Percentiles rank a stretch among this genome's conserved stretches.
These are phyloP conservation scores for Rhynchophorus ferrugineus DNA, from an alignment of 1,140 invertebrate species.

Conservation along the genomic window DNA sequence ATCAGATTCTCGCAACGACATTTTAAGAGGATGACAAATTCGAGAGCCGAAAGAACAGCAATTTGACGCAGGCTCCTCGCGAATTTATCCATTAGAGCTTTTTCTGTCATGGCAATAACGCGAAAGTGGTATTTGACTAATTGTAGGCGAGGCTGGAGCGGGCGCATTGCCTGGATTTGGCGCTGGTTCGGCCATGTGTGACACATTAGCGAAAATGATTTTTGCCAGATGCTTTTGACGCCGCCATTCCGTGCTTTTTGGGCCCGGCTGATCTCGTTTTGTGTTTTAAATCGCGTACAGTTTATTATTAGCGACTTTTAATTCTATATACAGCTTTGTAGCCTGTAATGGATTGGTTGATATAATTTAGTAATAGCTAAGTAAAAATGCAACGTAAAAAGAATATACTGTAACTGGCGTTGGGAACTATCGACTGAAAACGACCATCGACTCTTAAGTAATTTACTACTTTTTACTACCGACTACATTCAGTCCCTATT, in stretches of 20 bases:
- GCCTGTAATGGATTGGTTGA: no score
- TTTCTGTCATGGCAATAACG: conserved; percentile 18
- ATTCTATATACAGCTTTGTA: no score
- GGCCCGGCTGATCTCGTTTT: no score
- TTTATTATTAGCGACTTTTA: no score
- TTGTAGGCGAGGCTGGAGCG: conserved; percentile 11
- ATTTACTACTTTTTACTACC: no score
- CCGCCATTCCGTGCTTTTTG: conserved; percentile 2
- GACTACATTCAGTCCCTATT: no score
- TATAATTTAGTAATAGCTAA: no score
- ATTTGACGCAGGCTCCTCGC: conserved; percentile 18
- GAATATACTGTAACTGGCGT: no score
- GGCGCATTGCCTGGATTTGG: conserved; percentile 15
- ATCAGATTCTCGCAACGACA: conserved; percentile 19
- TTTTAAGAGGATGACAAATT: conserved; percentile 22
- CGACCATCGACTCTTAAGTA: no score
- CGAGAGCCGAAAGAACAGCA: conserved; percentile 19
- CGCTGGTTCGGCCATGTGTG: conserved; percentile 8
- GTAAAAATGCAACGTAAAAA: no score
- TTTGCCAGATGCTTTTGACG: conserved; percentile 14
- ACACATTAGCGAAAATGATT: conserved; percentile 15
- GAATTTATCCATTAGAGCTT: conserved; percentile 23
- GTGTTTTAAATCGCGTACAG: not conserved
- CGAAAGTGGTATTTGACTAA: conserved; percentile 20
- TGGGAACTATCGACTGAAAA: no score